Conservation (phyloP, 2,797 vertebrate genomes). For the Scomberomorus guttatus region DNA sequence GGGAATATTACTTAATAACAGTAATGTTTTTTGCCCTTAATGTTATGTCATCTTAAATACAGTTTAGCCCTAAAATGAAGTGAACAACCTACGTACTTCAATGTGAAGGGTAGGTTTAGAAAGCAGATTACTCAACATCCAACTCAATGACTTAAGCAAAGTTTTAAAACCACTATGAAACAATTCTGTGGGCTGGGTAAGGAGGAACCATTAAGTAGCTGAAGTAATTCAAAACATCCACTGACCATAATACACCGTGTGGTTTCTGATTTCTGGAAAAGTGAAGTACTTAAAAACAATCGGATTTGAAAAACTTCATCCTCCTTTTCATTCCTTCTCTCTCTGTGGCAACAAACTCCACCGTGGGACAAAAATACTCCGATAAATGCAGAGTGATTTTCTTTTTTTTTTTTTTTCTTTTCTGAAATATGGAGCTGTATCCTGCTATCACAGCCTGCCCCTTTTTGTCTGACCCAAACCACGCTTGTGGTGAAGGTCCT, state of each 20-base stretch:
- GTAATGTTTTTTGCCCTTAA: neutral
- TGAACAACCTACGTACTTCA: constrained; percentile 26
- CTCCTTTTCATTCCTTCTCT: constrained; percentile 66
- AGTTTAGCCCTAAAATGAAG: constrained; percentile 33
- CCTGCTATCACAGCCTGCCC: constrained; percentile 72
- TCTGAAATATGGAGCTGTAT: constrained; percentile 47
- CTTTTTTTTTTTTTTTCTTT: neutral
- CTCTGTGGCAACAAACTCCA: constrained; percentile 65
- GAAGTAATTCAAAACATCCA: constrained; percentile 83
- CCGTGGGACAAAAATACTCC: constrained; percentile 60
- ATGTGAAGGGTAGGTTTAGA: constrained; percentile 52
- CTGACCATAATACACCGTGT: constrained; percentile 79
- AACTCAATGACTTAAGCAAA: constrained; percentile 78
- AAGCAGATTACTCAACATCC: constrained; percentile 78
- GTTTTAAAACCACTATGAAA: constrained; percentile 80
- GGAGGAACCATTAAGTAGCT: constrained; percentile 82
- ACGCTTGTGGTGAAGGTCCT: constrained; percentile 74
- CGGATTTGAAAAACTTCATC: constrained; percentile 70
- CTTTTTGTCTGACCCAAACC: constrained; percentile 78
- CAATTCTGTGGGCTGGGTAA: constrained; percentile 78
- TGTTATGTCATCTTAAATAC: constrained; percentile 16
- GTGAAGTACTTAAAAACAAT: constrained; percentile 81
- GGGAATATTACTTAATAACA: neutral
- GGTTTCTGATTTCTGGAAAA: constrained; percentile 86
- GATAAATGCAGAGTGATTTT: constrained; percentile 41